Evolutionary conservation across 2,888 invertebrate species (phyloP).

Genomic region (Polydrusus cervinus): DNA sequence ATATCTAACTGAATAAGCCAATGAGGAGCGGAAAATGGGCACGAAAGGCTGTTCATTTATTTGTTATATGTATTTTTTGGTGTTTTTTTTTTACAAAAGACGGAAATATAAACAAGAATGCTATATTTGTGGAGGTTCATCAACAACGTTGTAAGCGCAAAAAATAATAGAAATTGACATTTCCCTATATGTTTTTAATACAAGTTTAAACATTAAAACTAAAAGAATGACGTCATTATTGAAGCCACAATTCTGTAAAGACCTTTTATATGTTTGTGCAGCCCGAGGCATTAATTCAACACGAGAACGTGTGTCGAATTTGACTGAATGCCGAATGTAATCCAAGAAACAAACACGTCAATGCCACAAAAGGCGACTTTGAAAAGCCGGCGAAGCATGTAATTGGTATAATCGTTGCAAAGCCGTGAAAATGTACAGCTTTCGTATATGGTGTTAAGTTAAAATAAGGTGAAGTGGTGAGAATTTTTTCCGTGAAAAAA

Average conservation of each 20-base stretch:
- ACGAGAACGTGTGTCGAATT: conserved; percentile 49
- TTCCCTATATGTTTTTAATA: too few species aligned
- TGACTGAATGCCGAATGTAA: conserved; percentile 47
- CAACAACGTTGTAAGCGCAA: too few species aligned
- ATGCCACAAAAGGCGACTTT: conserved; percentile 46
- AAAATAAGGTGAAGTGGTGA: background rate
- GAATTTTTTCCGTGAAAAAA: too few species aligned
- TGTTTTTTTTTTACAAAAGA: too few species aligned
- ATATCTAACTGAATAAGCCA: too few species aligned
- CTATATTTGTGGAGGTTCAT: too few species aligned
- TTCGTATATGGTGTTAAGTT: background rate
- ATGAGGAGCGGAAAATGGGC: too few species aligned
- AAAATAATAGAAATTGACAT: too few species aligned
- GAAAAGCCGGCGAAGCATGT: conserved; percentile 48
- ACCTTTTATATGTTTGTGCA: conserved; percentile 7
- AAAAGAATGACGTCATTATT: background rate
- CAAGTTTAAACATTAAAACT: background rate
- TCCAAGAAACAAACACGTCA: conserved; percentile 55
- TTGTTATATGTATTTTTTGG: too few species aligned
- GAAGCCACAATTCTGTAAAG: background rate
- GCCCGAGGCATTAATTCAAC: conserved; percentile 31
- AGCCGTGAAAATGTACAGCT: conserved; percentile 36
- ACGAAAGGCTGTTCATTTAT: too few species aligned
- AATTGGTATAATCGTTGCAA: conserved; percentile 44
- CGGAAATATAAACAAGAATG: too few species aligned